These are phyloP conservation scores for Glyptemys insculpta DNA, from an alignment of 2,797 vertebrate species.

Conservation along the genomic window DNA sequence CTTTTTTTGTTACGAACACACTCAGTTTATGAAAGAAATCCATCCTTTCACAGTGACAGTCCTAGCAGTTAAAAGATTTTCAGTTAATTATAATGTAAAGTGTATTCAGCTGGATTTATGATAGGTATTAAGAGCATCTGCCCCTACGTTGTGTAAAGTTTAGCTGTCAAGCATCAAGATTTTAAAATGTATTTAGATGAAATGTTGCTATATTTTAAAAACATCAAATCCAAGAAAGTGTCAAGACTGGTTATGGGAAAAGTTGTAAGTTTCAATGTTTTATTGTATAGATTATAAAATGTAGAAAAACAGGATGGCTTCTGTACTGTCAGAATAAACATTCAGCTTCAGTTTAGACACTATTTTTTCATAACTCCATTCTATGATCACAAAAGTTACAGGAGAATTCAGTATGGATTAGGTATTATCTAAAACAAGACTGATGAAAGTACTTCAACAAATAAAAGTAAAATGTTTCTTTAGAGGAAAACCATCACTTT, in stretches of 20 bases:
- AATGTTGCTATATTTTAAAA: constrained; percentile 57
- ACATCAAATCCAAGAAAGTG: constrained; percentile 51
- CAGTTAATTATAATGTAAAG: constrained; percentile 63
- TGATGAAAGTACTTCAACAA: neutral
- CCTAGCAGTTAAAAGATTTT: constrained; percentile 27
- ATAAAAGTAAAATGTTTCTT: neutral
- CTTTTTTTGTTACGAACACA: constrained; percentile 40
- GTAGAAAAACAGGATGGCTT: neutral
- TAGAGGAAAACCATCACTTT: neutral
- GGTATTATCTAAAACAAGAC: neutral
- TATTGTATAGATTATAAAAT: constrained; percentile 35
- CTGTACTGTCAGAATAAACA: constrained; percentile 21
- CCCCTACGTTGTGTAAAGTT: constrained; percentile 32
- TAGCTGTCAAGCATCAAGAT: constrained; percentile 44
- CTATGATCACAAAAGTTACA: neutral
- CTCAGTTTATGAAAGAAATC: constrained; percentile 52
- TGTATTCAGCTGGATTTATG: constrained; percentile 54
- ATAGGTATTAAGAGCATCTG: constrained; percentile 56
- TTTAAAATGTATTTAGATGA: constrained; percentile 58
- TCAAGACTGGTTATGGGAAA: constrained; percentile 49
- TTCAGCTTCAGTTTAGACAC: constrained; percentile 13
- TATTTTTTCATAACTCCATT: neutral
- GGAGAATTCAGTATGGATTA: neutral
- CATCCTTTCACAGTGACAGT: neutral
- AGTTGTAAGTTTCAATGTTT: neutral